These are phyloP conservation scores for Threskiornis aethiopicus DNA, from an alignment of 2,797 vertebrate genomes.

Conservation along the genomic window DNA sequence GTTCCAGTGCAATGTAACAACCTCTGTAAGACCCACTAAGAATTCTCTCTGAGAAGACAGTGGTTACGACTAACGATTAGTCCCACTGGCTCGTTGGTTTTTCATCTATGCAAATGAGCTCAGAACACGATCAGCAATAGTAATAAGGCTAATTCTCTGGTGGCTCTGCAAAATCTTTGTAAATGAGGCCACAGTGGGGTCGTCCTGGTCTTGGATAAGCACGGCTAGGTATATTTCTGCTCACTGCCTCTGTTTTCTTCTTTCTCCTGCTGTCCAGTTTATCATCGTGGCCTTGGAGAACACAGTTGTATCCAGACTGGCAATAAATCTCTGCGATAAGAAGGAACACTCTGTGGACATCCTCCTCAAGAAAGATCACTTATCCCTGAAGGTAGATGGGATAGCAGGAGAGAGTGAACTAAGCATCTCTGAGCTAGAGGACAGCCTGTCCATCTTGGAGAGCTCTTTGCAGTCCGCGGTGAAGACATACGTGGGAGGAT, in stretches of 20 bases:
- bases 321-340: constrained; percentile 83
- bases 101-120: background rate
- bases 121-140: background rate
- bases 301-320: constrained; percentile 80
- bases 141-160: background rate
- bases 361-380: constrained; percentile 76
- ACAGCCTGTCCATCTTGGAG: constrained; percentile 74
- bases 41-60: background rate
- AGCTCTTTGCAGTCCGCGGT: constrained; percentile 66
- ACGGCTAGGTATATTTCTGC: background rate
- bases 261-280: constrained; percentile 74
- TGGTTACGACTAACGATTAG: background rate
- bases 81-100: background rate
- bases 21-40: background rate
- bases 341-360: constrained; percentile 85
- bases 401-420: constrained; percentile 76
- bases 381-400: constrained; percentile 83
- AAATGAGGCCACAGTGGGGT: background rate
- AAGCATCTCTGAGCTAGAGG: constrained; percentile 61
- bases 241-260: background rate
- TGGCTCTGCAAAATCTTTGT: background rate
- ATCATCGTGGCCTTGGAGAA: constrained; percentile 83
- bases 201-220: background rate
- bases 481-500: constrained; percentile 89
- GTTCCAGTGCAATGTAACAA: background rate